A percentile compares a stretch with the other conserved stretches of the same genome.
Evolutionary conservation across 2,888 invertebrate genomes (phyloP).

Genomic region (Aleiodes leptofemur): DNA sequence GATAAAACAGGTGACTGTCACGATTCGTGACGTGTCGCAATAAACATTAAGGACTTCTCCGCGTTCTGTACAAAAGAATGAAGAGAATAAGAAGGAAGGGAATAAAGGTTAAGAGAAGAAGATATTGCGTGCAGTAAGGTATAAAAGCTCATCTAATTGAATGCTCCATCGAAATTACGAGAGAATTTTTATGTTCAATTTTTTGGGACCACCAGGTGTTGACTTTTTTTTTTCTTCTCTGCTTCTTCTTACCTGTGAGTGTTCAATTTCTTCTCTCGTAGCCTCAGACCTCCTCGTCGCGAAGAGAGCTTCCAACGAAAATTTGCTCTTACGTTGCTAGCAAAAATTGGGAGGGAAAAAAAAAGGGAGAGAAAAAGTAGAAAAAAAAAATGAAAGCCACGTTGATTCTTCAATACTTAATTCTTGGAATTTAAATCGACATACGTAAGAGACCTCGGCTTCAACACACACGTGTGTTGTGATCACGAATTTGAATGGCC

Average conservation of each 20-base stretch:
- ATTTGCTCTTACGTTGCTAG: slow-evolving; percentile 5
- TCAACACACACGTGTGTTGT: slow-evolving; percentile 17
- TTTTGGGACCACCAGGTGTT: slow-evolving; percentile 9
- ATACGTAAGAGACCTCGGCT: slow-evolving; percentile 35
- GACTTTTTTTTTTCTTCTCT: background rate
- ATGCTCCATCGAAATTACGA: slow-evolving; percentile 10
- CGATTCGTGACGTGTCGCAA: slow-evolving; percentile 31
- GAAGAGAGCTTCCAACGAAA: slow-evolving; percentile 1
- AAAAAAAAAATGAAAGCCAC: slow-evolving; percentile 2
- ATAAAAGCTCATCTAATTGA: slow-evolving; percentile 34
- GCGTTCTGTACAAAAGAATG: slow-evolving; percentile 13
- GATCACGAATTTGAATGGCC: slow-evolving; percentile 33
- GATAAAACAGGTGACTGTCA: slow-evolving; percentile 33
- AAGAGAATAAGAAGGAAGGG: slow-evolving; percentile 11
- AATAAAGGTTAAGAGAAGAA: slow-evolving; percentile 6
- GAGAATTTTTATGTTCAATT: background rate
- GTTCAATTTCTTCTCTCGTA: background rate
- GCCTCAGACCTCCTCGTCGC: slow-evolving; percentile 29
- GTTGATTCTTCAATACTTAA: slow-evolving; percentile 12
- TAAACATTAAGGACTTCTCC: slow-evolving; percentile 24
- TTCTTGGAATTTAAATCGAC: slow-evolving; percentile 31
- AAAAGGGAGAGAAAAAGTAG: slow-evolving; percentile 9
- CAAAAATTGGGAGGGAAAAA: slow-evolving; percentile 13
- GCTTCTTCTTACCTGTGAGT: background rate
- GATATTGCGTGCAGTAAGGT: slow-evolving; percentile 2